Conservation (phyloP, 2,113 vertebrate species). For the Procavia capensis region DNA sequence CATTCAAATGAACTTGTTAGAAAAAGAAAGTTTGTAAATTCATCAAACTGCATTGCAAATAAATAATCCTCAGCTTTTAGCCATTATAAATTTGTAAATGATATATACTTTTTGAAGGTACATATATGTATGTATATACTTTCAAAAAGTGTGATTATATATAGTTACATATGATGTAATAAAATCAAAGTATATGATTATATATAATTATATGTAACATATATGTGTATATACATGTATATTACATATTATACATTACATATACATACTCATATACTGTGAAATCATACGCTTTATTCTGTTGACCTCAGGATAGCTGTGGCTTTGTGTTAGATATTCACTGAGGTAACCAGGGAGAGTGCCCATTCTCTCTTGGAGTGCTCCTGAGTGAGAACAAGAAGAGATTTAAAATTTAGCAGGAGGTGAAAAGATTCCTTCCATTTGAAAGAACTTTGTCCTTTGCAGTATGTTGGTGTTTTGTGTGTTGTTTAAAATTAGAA, state of each 20-base stretch:
- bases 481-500: background rate
- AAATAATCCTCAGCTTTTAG: background rate
- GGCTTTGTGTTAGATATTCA: background rate
- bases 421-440: slow-evolving; percentile 2
- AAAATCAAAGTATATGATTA: no score
- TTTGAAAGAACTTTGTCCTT: slow-evolving; percentile 48
- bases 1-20: background rate
- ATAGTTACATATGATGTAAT: no score
- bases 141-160: no score
- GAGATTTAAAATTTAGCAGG: background rate
- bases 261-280: background rate
- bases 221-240: no score
- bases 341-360: background rate
- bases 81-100: background rate
- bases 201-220: no score
- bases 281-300: background rate
- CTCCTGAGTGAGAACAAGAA: background rate
- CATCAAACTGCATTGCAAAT: background rate
- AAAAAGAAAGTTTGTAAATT: background rate
- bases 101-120: no score
- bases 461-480: background rate
- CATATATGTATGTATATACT: no score
- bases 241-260: no score
- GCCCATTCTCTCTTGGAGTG: background rate
- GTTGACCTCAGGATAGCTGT: background rate